Evolutionary conservation across 2,888 invertebrate genomes (phyloP).

Genomic region (Napeogenes inachia): DNA sequence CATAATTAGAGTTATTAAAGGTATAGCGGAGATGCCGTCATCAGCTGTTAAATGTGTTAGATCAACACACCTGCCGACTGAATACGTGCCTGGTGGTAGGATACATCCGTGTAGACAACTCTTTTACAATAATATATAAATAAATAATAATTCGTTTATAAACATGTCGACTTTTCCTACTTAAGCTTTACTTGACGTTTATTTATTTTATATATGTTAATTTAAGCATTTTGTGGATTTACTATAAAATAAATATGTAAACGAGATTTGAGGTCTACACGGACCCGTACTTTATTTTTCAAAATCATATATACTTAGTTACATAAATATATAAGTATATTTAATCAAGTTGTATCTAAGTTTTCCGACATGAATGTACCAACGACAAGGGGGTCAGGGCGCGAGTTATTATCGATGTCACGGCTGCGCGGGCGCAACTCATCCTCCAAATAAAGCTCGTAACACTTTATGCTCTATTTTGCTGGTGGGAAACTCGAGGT

Average conservation of each 20-base stretch:
- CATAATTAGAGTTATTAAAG: slow-evolving; percentile 17
- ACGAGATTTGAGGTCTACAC: not conserved
- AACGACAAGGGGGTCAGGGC: slow-evolving; percentile 54
- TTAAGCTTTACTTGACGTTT: too few relatives aligned
- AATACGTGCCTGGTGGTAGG: slow-evolving; percentile 56
- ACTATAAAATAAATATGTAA: too few relatives aligned
- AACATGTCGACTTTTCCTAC: too few relatives aligned
- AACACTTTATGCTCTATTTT: slow-evolving; percentile 39
- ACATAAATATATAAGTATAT: not conserved
- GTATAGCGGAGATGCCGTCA: slow-evolving; percentile 36
- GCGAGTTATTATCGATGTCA: slow-evolving; percentile 67
- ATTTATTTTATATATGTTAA: not conserved
- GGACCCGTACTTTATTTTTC: not conserved
- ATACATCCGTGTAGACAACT: slow-evolving; percentile 38
- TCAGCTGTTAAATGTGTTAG: slow-evolving; percentile 41
- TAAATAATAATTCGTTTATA: slow-evolving; percentile 8
- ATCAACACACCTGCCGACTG: slow-evolving; percentile 48
- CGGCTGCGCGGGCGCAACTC: slow-evolving; percentile 41
- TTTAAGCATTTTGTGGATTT: not conserved
- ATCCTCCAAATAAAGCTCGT: slow-evolving; percentile 52
- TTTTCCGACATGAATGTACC: slow-evolving; percentile 22
- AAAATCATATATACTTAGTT: not conserved
- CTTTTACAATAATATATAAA: slow-evolving; percentile 8
- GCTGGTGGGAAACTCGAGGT: slow-evolving; percentile 15
- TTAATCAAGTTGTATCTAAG: not conserved